These are phyloP conservation scores for Drosophila asahinai DNA, from an alignment of 1,140 invertebrate species.

Conservation along the genomic window DNA sequence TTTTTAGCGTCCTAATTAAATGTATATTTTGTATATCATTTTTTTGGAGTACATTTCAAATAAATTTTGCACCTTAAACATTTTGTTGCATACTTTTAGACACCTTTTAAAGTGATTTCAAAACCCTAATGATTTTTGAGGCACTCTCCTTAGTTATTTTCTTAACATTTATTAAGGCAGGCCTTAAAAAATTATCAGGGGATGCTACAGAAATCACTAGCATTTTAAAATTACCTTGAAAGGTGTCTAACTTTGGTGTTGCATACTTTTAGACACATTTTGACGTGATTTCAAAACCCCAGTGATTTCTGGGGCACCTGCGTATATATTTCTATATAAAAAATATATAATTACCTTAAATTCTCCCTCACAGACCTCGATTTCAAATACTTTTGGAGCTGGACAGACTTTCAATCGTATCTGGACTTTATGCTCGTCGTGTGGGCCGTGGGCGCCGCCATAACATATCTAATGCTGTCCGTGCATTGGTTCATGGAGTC, in stretches of 20 bases:
- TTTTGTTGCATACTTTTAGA: too few relatives aligned
- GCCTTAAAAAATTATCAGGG: too few relatives aligned
- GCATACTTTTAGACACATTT: background rate
- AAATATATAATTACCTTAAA: background rate
- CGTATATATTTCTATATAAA: background rate
- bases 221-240: too few relatives aligned
- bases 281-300: background rate
- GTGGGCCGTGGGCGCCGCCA: constrained; percentile 91
- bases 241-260: too few relatives aligned
- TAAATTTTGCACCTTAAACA: too few relatives aligned
- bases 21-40: background rate
- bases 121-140: too few relatives aligned
- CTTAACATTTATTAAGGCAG: too few relatives aligned
- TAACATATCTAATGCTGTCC: constrained; percentile 95
- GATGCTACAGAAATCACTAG: too few relatives aligned
- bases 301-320: background rate
- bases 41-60: background rate
- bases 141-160: too few relatives aligned
- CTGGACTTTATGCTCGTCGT: constrained; percentile 96
- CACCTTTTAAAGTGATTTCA: too few relatives aligned
- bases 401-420: constrained; percentile 99
- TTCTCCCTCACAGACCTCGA: constrained; percentile 91
- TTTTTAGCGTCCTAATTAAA: background rate
- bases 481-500: constrained; percentile 93
- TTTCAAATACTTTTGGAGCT: constrained; percentile 97